Evolutionary conservation across 2,888 invertebrate species (phyloP).

Genomic region (Pristionchus exspectatus): DNA sequence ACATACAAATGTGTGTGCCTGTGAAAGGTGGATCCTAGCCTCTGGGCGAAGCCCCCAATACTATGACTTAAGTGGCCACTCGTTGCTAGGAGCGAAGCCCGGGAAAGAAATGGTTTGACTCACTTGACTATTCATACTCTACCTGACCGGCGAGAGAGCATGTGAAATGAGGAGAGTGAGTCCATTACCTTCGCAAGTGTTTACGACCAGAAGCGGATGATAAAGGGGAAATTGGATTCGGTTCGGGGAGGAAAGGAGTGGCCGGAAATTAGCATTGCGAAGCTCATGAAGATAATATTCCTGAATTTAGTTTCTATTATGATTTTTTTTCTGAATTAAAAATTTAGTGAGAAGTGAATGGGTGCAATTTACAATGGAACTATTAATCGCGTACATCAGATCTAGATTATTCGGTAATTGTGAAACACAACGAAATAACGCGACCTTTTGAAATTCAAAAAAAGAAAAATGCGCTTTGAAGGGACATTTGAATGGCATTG

Average conservation of each 20-base stretch:
- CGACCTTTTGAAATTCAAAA: neutral
- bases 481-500: neutral
- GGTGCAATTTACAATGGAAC: too few species aligned
- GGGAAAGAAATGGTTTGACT: neutral
- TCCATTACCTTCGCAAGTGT: neutral
- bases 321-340: too few species aligned
- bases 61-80: neutral
- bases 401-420: too few species aligned
- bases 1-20: too few species aligned
- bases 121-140: neutral
- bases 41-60: too few species aligned
- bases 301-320: too few species aligned
- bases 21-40: too few species aligned
- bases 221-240: neutral
- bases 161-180: neutral
- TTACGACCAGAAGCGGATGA: neutral
- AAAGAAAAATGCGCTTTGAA: neutral
- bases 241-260: neutral
- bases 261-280: neutral
- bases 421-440: neutral
- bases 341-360: too few species aligned
- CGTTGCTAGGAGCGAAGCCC: conserved; percentile 30
- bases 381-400: neutral
- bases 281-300: neutral
- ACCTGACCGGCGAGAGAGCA: neutral